A percentile compares a stretch with the other conserved stretches of the same genome.
Evolutionary conservation across 2,797 vertebrate species (phyloP).

Genomic region (Gallirallus australis): DNA sequence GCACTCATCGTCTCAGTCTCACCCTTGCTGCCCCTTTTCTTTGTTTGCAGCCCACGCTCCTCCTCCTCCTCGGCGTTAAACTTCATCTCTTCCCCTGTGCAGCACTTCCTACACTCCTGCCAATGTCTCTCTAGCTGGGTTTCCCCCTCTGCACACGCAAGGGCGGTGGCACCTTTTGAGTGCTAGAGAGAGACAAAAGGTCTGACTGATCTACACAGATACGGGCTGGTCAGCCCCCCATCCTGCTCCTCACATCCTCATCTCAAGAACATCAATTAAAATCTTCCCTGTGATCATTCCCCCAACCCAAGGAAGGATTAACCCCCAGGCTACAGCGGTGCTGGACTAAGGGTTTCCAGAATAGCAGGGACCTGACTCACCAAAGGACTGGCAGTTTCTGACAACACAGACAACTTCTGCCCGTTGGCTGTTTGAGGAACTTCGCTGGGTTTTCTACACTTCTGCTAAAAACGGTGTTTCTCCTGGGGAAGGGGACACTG

Average conservation of each 20-base stretch:
- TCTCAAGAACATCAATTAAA: background rate
- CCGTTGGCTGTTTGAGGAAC: constrained; percentile 1
- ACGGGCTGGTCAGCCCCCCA: background rate
- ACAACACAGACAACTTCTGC: background rate
- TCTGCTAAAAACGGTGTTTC: background rate
- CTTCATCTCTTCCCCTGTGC: accelerated
- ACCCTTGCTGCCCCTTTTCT: background rate
- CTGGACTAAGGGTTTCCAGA: background rate
- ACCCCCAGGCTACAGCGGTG: background rate
- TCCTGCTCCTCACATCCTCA: background rate
- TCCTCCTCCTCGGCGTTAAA: background rate
- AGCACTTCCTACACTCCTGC: background rate
- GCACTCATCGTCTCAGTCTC: background rate
- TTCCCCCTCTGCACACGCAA: background rate
- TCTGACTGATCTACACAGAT: background rate
- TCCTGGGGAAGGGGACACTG: accelerated
- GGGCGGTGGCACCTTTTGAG: background rate
- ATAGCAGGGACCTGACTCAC: background rate
- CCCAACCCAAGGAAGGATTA: background rate
- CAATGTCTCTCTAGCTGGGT: background rate
- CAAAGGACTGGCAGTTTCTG: background rate
- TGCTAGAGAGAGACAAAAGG: background rate
- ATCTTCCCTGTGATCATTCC: background rate
- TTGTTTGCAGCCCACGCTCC: background rate
- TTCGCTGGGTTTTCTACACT: background rate